phyloP scores from a whole-genome alignment of 2,888 invertebrate species.

The Lucinisca nassula region DNA sequence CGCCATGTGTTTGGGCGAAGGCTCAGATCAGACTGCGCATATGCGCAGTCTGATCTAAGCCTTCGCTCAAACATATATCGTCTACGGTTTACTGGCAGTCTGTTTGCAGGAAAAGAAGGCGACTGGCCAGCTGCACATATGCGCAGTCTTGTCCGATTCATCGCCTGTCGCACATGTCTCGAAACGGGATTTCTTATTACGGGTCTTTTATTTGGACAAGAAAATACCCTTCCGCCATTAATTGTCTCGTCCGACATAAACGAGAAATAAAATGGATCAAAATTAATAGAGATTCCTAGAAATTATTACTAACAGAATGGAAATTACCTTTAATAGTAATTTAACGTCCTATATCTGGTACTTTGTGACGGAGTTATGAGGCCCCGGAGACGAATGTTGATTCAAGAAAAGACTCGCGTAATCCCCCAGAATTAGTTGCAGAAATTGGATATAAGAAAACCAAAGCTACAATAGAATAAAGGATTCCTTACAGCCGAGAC shows the following conservation, averaged over 20 bases:
- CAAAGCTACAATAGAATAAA: background rate
- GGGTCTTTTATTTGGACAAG: background rate
- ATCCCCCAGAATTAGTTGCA: constrained; percentile 68
- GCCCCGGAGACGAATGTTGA: constrained; percentile 44
- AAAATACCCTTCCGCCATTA: constrained; percentile 41
- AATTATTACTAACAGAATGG: constrained; percentile 73
- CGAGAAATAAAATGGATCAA: constrained; percentile 69
- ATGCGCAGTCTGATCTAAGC: too few species aligned
- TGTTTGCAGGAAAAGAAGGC: too few species aligned
- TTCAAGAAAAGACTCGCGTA: constrained; percentile 46
- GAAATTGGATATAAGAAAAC: constrained; percentile 46
- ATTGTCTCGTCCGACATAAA: constrained; percentile 53
- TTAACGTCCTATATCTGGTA: constrained; percentile 61
- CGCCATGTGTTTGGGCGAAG: too few species aligned
- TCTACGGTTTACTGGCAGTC: too few species aligned
- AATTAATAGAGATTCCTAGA: constrained; percentile 71
- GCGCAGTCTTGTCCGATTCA: too few species aligned
- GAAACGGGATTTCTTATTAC: background rate
- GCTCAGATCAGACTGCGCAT: too few species aligned
- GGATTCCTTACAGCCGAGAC: background rate
- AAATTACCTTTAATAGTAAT: constrained; percentile 73
- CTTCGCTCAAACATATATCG: too few species aligned
- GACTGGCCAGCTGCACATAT: too few species aligned
- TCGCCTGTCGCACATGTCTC: too few species aligned
- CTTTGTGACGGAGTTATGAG: constrained; percentile 52